These are phyloP conservation scores for Caenorhabditis auriculariae DNA, from an alignment of 2,888 invertebrate genomes.

Conservation along the genomic window DNA sequence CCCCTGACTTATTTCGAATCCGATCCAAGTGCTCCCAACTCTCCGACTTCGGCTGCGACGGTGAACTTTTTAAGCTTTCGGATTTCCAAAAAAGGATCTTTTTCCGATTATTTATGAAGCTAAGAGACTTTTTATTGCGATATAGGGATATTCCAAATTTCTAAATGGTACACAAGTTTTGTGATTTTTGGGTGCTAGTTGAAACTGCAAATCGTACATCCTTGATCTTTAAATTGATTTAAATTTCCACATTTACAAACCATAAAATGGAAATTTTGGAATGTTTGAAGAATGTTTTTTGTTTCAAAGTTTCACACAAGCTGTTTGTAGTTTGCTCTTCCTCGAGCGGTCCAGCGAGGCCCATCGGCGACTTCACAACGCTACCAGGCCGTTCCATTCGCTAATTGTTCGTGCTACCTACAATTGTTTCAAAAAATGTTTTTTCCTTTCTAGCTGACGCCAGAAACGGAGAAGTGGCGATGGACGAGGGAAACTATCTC, in stretches of 20 bases:
- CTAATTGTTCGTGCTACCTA: conserved; percentile 12
- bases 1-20: conserved; percentile 35
- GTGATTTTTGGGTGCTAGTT: no score
- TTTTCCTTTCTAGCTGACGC: conserved; percentile 4
- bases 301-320: conserved; percentile 2
- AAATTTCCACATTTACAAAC: no score
- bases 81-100: neutral
- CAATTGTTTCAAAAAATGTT: neutral
- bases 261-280: no score
- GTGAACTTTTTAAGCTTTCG: conserved; percentile 4
- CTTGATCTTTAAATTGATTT: no score
- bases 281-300: no score
- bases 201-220: no score
- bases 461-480: conserved; percentile 4
- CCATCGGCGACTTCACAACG: conserved; percentile 40
- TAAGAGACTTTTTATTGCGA: no score
- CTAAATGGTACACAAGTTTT: no score
- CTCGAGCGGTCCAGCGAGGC: conserved; percentile 22
- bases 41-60: conserved; percentile 20
- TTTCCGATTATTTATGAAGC: no score
- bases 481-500: conserved; percentile 22
- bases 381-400: conserved; percentile 48
- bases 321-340: conserved; percentile 21
- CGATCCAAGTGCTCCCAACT: conserved; percentile 15
- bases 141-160: no score